Conservation (phyloP, 1,140 invertebrate species). For the Pseudomyrmex gracilis region DNA sequence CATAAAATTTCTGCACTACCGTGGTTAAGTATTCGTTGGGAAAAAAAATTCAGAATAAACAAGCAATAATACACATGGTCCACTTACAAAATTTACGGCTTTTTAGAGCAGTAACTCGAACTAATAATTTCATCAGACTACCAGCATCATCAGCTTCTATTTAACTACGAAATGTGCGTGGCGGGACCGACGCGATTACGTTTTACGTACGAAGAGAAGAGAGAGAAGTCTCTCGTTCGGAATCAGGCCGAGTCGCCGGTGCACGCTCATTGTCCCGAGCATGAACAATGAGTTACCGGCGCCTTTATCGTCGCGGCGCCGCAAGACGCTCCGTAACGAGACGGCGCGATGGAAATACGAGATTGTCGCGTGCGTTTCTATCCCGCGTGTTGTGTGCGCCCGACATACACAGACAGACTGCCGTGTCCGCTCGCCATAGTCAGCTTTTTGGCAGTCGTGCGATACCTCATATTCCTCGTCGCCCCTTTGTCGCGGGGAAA, state of each 20-base stretch:
- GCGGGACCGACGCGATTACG: conserved; percentile 19
- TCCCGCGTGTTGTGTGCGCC: conserved; percentile 20
- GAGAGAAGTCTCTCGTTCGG: conserved; percentile 34
- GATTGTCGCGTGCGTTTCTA: conserved; percentile 55
- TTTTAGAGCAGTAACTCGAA: not conserved
- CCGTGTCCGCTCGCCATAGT: conserved; percentile 22
- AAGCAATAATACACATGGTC: no score
- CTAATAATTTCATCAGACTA: conserved; percentile 43
- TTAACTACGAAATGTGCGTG: conserved; percentile 38
- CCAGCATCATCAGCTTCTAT: conserved; percentile 23
- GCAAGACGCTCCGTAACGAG: conserved; percentile 62
- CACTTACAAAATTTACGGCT: no score
- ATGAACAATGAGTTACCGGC: conserved; percentile 67
- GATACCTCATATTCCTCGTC: conserved; percentile 64
- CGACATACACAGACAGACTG: not conserved
- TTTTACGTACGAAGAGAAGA: conserved; percentile 24
- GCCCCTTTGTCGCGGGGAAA: conserved; percentile 64
- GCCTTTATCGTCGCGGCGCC: conserved; percentile 60
- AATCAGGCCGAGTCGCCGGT: conserved; percentile 58
- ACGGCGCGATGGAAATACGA: conserved; percentile 54
- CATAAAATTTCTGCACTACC: no score
- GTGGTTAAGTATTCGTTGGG: no score
- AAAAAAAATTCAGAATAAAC: no score
- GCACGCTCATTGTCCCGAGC: conserved; percentile 54
- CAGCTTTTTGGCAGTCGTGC: conserved; percentile 70